Percentiles rank a stretch among this genome's conserved stretches.
Conservation (phyloP, 2,888 invertebrate genomes). For the Latheticus oryzae region DNA sequence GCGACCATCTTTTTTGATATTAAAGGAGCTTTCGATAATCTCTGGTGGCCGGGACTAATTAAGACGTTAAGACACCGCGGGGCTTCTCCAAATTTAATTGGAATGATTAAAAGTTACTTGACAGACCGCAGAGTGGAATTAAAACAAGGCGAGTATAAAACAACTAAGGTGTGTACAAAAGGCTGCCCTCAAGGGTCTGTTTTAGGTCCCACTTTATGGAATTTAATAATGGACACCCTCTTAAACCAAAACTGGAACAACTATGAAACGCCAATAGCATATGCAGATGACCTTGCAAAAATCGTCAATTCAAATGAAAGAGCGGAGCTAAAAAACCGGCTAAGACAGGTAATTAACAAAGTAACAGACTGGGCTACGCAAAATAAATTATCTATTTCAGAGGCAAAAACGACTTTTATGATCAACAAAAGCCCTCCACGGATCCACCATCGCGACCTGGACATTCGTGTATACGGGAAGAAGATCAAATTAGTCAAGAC, state of each 20-base stretch:
- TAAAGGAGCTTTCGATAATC: constrained; percentile 7
- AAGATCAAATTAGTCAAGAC: constrained; percentile 1
- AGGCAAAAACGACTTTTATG: constrained; percentile 9
- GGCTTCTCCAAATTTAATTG: background rate
- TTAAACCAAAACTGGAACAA: background rate
- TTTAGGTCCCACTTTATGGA: constrained; percentile 17
- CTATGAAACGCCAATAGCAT: background rate
- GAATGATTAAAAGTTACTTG: constrained; percentile 1
- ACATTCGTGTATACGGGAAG: background rate
- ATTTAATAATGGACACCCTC: constrained; percentile 6
- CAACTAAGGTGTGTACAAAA: background rate
- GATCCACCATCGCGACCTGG: constrained; percentile 2
- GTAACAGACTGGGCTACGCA: constrained; percentile 3
- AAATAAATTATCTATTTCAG: constrained; percentile 10
- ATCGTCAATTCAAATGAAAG: background rate
- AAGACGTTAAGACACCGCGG: background rate
- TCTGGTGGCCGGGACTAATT: constrained; percentile 11
- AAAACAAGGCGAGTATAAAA: background rate
- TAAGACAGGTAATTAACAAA: background rate
- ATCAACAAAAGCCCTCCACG: background rate
- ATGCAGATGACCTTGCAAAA: background rate
- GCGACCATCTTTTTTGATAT: constrained; percentile 6
- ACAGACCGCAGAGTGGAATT: background rate
- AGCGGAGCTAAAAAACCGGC: background rate
- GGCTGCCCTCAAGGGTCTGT: constrained; percentile 14